Conservation (phyloP, 2,113 vertebrate genomes). For the Cyprinus carpio region DNA sequence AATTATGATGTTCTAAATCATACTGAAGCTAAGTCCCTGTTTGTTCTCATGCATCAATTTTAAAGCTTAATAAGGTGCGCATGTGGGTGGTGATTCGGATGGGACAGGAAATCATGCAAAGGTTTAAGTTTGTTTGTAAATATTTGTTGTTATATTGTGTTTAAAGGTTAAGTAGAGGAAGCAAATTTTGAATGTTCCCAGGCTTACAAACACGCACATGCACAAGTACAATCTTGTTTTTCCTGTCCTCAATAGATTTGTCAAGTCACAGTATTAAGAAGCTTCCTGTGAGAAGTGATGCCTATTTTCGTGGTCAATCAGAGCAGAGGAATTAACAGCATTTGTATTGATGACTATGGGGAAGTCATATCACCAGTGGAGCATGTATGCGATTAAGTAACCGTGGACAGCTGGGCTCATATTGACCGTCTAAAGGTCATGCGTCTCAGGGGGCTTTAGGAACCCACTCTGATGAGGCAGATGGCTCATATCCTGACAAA, state of each 20-base stretch:
- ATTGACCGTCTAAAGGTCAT: constrained; percentile 57
- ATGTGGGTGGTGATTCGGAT: constrained; percentile 6
- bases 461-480: constrained; percentile 17
- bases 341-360: constrained; percentile 44
- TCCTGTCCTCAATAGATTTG: constrained; percentile 24
- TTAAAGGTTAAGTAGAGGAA: constrained; percentile 34
- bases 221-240: constrained; percentile 24
- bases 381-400: constrained; percentile 48
- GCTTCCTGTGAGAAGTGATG: constrained; percentile 9
- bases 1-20: neutral
- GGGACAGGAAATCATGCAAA: constrained; percentile 30
- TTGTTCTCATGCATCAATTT: neutral
- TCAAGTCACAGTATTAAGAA: neutral
- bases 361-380: constrained; percentile 11
- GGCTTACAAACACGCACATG: constrained; percentile 30
- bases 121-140: constrained; percentile 40
- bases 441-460: constrained; percentile 60
- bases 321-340: neutral
- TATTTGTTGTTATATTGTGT: constrained; percentile 36
- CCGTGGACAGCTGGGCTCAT: constrained; percentile 64
- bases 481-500: constrained; percentile 31
- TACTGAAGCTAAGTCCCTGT: neutral
- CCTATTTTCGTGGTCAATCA: constrained; percentile 36
- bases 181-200: constrained; percentile 24
- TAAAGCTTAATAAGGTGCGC: constrained; percentile 24